phyloP scores from a whole-genome alignment of 2,888 invertebrate genomes.

The Lissonota sp. region DNA sequence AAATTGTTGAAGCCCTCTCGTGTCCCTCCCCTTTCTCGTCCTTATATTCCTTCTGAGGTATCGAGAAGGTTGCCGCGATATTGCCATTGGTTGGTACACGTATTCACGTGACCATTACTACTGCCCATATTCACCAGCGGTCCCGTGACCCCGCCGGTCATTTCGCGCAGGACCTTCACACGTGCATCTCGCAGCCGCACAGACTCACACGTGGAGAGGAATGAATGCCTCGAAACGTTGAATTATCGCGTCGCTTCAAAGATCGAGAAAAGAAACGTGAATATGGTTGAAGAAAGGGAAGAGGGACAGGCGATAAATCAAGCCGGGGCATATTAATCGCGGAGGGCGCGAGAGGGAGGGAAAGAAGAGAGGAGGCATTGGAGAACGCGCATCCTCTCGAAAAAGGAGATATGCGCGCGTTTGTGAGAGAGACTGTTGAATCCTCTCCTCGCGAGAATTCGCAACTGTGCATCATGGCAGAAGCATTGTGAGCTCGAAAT shows the following conservation, averaged over 20 bases:
- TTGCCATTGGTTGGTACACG: neutral
- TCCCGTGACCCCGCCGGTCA: constrained; percentile 60
- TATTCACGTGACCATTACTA: neutral
- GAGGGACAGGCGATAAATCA: constrained; percentile 64
- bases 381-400: constrained; percentile 36
- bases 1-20: constrained; percentile 52
- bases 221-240: constrained; percentile 60
- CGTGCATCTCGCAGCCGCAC: constrained; percentile 22
- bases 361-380: constrained; percentile 24
- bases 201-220: constrained; percentile 24
- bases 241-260: constrained; percentile 69
- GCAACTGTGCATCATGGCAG: neutral
- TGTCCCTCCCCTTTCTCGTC: constrained; percentile 26
- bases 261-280: constrained; percentile 59
- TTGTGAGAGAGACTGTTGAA: neutral
- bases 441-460: too few relatives aligned
- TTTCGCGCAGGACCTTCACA: too few relatives aligned
- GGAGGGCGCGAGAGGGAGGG: constrained; percentile 44
- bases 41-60: constrained; percentile 19
- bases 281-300: constrained; percentile 57
- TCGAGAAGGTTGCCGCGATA: constrained; percentile 42
- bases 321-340: constrained; percentile 63
- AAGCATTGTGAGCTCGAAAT: constrained; percentile 55
- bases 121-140: constrained; percentile 51
- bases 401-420: constrained; percentile 37